Base-by-base conservation (phyloP, 2,113 vertebrate genomes). In the Ciconia boyciana region DNA sequence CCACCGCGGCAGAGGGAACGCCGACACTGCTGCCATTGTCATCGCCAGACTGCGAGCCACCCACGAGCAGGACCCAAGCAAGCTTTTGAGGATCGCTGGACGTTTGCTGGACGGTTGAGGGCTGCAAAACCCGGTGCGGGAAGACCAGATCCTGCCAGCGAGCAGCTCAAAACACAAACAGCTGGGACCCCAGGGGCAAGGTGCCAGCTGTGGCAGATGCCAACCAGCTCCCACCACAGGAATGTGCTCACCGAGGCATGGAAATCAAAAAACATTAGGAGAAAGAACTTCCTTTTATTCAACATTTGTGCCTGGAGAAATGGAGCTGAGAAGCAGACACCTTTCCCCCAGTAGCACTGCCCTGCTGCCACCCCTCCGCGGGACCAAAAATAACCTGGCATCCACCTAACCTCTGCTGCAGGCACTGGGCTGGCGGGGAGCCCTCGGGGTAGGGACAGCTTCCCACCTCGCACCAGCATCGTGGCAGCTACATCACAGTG, bases 51-150 rank as follows among this genome's bases (percentile, higher is more conserved):
- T 57, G 44, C 5, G 25, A 86, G 46, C 88, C 94, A 96, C 95
- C 94, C 89, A 60, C 2, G 1, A 84, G 82, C 3, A 4, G 69
- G 46, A 81, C 69, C 39, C 58, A 22, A 69, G 44, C 2, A 9
- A 84, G 89, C 61, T 84, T 94, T 41, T 87, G 84, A 92, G 89
- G 66, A 94, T 71, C 13, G 3, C 48, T 90, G 79, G n/a, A 22
- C 3, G 10, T 51, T 87, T 93, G 48, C 70, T 94, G 84, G 31
- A 32, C 41, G 4, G 34, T 6, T 4, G 3, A 93, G 49, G 83
- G 65, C 92, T 97, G 98, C 70, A 65, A 98, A 93, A 98, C 97
- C 94, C 84, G 10, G 94, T 97, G 93, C 96, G 98, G 96, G 98
- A 98, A 98, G 94, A 97, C 92, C 91, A 98, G 97, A 98, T 98